A percentile compares a stretch with the other conserved stretches of the same genome.
Evolutionary conservation across 1,140 invertebrate genomes (phyloP).

Genomic region (Ditylenchus dipsaci): DNA sequence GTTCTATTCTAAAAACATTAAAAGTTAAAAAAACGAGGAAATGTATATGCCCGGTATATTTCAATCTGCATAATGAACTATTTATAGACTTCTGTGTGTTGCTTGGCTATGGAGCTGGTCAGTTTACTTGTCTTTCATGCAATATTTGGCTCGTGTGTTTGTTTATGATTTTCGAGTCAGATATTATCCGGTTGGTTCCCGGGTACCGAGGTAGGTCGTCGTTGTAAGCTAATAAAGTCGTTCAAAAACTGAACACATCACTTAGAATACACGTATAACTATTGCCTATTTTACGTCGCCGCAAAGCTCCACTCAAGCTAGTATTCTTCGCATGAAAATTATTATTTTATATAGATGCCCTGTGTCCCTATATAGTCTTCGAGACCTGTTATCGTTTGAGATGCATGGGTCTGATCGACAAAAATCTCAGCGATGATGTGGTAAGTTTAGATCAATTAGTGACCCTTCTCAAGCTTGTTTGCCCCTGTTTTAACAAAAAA

Average conservation of each 20-base stretch:
- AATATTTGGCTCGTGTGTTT: conserved; percentile 81
- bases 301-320: background rate
- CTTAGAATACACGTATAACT: background rate
- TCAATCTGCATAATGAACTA: background rate
- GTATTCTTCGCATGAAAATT: background rate
- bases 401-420: conserved; percentile 71
- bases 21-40: too few species aligned
- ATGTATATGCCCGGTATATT: too few species aligned
- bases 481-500: too few species aligned
- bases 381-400: conserved; percentile 64
- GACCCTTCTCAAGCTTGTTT: too few species aligned
- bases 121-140: background rate
- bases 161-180: conserved; percentile 70
- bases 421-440: conserved; percentile 77
- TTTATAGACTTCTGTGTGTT: conserved; percentile 79
- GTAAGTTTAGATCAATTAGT: conserved; percentile 50
- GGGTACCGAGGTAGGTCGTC: too few species aligned
- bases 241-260: too few species aligned
- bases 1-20: too few species aligned
- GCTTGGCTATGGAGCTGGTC: conserved; percentile 92
- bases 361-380: conserved; percentile 93
- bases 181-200: too few species aligned
- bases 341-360: conserved; percentile 62
- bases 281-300: too few species aligned
- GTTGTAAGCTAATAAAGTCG: too few species aligned